These are phyloP conservation scores for Aegypius monachus DNA, from an alignment of 2,113 vertebrate species.

Conservation along the genomic window DNA sequence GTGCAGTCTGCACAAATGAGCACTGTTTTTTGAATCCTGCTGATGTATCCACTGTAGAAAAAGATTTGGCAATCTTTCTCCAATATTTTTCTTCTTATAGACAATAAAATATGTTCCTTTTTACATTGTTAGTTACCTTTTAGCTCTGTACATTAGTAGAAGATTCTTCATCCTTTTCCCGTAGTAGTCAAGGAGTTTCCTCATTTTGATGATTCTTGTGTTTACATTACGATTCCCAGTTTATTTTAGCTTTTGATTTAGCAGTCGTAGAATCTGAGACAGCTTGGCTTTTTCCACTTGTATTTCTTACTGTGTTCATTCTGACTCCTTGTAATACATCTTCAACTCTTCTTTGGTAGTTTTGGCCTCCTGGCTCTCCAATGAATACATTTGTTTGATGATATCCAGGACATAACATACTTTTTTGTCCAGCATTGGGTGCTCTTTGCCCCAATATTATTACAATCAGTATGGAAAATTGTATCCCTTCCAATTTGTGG, in stretches of 20 bases:
- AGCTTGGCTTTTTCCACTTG: not conserved
- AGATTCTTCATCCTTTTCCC: not conserved
- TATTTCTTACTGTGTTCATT: not conserved
- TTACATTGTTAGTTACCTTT: not conserved
- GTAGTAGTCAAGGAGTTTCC: not conserved
- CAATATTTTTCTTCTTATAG: not conserved
- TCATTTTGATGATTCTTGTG: not conserved
- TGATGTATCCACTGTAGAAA: not conserved
- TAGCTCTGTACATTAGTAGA: not conserved
- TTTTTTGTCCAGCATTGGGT: not conserved
- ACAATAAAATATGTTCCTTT: not conserved
- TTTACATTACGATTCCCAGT: not conserved
- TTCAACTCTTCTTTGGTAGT: not conserved
- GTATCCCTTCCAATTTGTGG: not conserved
- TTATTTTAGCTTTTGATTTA: conserved; percentile 5
- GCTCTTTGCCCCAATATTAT: not conserved
- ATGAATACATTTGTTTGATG: not conserved
- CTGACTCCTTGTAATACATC: not conserved
- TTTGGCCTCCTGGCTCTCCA: not conserved
- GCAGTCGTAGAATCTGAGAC: not conserved
- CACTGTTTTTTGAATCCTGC: not conserved
- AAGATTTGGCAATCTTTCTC: not conserved
- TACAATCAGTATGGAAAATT: not conserved
- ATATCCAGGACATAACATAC: not conserved
- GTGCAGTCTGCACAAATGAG: conserved; percentile 22